A percentile compares a stretch with the other conserved stretches of the same genome.
These are phyloP conservation scores for Aethina tumida DNA, from an alignment of 1,140 invertebrate genomes.

Conservation along the genomic window DNA sequence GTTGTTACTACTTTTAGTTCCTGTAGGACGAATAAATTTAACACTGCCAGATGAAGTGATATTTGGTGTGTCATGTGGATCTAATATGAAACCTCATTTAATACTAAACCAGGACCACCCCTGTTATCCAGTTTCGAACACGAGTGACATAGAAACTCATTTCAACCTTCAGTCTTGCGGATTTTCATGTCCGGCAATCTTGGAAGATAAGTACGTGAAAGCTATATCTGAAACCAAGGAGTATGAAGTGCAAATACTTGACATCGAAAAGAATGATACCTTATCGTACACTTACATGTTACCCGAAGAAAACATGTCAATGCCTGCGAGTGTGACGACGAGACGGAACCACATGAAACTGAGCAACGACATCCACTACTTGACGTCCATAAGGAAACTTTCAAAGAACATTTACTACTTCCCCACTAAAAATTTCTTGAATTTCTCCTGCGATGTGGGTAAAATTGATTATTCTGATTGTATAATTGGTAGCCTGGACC, in stretches of 20 bases:
- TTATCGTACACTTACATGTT: slow-evolving; percentile 36
- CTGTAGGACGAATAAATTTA: slow-evolving; percentile 56
- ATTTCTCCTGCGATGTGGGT: slow-evolving; percentile 25
- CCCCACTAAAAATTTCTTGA: slow-evolving; percentile 39
- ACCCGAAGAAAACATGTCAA: slow-evolving; percentile 26
- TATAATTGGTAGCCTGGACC: slow-evolving; percentile 18
- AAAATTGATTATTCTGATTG: slow-evolving; percentile 13
- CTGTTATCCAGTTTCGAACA: slow-evolving; percentile 44
- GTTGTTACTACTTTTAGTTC: slow-evolving; percentile 56
- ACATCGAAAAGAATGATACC: slow-evolving; percentile 35
- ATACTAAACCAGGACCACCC: slow-evolving; percentile 43
- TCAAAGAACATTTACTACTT: slow-evolving; percentile 48
- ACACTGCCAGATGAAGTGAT: slow-evolving; percentile 51
- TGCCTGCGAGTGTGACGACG: slow-evolving; percentile 35
- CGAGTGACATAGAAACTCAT: slow-evolving; percentile 36
- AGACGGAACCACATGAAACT: slow-evolving; percentile 44
- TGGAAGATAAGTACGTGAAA: slow-evolving; percentile 38
- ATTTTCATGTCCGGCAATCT: slow-evolving; percentile 45
- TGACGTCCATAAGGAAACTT: slow-evolving; percentile 45
- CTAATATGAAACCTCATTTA: slow-evolving; percentile 35
- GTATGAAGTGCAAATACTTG: slow-evolving; percentile 45
- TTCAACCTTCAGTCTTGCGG: slow-evolving; percentile 45
- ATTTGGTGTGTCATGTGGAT: slow-evolving; percentile 43
- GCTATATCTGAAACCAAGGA: slow-evolving; percentile 39
- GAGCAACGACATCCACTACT: slow-evolving; percentile 47